Conservation (phyloP, 2,888 invertebrate species). For the Cheilosia variabilis region DNA sequence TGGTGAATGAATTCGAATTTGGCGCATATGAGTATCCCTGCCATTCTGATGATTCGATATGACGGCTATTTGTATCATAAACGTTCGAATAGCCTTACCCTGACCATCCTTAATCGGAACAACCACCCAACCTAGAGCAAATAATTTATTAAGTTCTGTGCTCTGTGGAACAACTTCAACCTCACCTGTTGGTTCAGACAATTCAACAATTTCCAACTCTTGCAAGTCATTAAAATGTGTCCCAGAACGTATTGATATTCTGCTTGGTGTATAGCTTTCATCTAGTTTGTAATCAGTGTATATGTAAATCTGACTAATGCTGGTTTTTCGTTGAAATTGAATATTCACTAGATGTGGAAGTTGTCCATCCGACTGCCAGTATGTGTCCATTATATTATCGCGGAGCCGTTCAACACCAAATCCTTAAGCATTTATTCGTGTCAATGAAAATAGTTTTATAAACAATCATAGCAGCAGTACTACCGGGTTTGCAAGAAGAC, state of each 20-base stretch:
- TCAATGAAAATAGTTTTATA: conserved; percentile 8
- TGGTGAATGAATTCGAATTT: conserved; percentile 98
- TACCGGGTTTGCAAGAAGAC: conserved; percentile 98
- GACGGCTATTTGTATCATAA: conserved; percentile 98
- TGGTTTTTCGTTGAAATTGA: conserved; percentile 97
- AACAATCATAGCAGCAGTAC: background rate
- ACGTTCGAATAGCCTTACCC: conserved; percentile 95
- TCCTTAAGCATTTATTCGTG: conserved; percentile 85
- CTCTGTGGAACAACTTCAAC: background rate
- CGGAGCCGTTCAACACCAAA: conserved; percentile 98
- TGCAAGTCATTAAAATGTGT: conserved; percentile 98
- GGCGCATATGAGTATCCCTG: conserved; percentile 98
- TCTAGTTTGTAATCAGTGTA: conserved; percentile 99
- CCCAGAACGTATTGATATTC: conserved; percentile 96
- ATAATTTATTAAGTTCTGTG: background rate
- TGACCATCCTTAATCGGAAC: conserved; percentile 95
- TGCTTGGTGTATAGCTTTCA: conserved; percentile 99
- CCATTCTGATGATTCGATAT: conserved; percentile 99
- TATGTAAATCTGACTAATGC: conserved; percentile 96
- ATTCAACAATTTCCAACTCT: conserved; percentile 96
- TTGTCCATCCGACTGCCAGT: conserved; percentile 99
- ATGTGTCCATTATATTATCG: conserved; percentile 98
- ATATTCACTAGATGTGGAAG: conserved; percentile 98
- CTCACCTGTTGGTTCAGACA: conserved; percentile 94
- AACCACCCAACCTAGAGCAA: conserved; percentile 93